These are phyloP conservation scores for Cynopterus sphinx DNA, from an alignment of 2,797 vertebrate species.

Conservation along the genomic window DNA sequence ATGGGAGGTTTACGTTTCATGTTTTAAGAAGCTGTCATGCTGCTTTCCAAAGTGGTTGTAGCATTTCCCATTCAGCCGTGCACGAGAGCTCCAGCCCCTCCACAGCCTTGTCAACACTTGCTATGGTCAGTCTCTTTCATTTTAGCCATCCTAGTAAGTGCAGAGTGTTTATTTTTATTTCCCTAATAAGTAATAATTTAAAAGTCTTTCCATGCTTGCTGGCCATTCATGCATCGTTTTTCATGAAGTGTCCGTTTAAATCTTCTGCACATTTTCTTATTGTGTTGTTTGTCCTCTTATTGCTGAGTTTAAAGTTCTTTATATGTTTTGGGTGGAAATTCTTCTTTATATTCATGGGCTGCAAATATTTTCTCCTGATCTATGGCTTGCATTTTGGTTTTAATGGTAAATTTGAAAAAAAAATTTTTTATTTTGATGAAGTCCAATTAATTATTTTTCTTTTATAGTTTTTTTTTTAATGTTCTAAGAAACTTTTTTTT, in stretches of 20 bases:
- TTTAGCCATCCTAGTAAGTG: no score
- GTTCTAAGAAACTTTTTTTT: background rate
- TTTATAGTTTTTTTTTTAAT: background rate
- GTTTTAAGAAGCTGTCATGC: background rate
- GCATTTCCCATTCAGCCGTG: background rate
- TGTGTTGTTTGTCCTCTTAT: background rate
- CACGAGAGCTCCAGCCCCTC: background rate
- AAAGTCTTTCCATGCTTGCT: background rate
- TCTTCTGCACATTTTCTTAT: background rate
- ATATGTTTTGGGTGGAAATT: background rate
- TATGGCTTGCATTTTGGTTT: background rate
- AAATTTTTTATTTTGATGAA: background rate
- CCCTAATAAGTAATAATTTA: background rate
- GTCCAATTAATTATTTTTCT: background rate
- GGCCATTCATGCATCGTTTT: background rate
- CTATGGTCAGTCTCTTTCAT: background rate
- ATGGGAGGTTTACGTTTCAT: background rate
- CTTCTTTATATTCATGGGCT: background rate
- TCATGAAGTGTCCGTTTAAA: background rate
- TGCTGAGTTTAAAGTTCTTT: background rate
- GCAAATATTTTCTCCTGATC: background rate
- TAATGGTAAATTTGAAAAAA: background rate
- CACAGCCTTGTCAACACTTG: background rate
- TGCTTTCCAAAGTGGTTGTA: background rate
- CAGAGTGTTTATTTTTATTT: background rate